Conservation (phyloP, 2,797 vertebrate species). For the Phrynocephalus vlangalii region DNA sequence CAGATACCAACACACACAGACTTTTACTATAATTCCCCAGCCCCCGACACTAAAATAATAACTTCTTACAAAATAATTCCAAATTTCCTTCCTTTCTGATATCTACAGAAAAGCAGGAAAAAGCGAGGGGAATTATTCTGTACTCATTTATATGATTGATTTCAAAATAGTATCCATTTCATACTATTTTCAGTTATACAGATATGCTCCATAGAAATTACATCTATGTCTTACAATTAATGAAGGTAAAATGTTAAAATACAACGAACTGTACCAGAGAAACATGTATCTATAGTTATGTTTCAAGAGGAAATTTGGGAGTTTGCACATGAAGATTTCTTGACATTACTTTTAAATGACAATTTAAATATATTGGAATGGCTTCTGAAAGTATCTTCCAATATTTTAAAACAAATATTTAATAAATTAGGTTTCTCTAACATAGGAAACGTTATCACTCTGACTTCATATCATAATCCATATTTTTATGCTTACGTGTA, state of each 20-base stretch:
- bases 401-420: neutral
- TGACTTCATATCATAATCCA: neutral
- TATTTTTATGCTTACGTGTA: neutral
- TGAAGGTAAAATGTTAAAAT: conserved; percentile 6
- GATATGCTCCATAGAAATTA: neutral
- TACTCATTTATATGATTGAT: conserved; percentile 1
- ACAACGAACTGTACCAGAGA: neutral
- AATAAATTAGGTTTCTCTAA: neutral
- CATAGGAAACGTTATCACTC: neutral
- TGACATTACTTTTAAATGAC: neutral
- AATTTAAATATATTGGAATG: neutral
- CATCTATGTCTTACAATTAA: neutral
- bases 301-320: neutral
- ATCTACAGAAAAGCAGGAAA: neutral
- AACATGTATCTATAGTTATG: neutral
- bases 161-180: neutral
- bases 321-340: neutral
- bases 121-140: too few relatives aligned
- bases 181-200: neutral
- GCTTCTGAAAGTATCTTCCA: neutral
- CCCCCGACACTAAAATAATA: neutral
- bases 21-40: neutral
- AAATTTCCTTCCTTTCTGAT: conserved; percentile 7
- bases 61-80: neutral
- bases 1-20: neutral